Percentiles rank a stretch among this genome's conserved stretches.
These are phyloP conservation scores for Rhizoglyphus robini DNA, from an alignment of 1,140 invertebrate species.

Conservation along the genomic window DNA sequence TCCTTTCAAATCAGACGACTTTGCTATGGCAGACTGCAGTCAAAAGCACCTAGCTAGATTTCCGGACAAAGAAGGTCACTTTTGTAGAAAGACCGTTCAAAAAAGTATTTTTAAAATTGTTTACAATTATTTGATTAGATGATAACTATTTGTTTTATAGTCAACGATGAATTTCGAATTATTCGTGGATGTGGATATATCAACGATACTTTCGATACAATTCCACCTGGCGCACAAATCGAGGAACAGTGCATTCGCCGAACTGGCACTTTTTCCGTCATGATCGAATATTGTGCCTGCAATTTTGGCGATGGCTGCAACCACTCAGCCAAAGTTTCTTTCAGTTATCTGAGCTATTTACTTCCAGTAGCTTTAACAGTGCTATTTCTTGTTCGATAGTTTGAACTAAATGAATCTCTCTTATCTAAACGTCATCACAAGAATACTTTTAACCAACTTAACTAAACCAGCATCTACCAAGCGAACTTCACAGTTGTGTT, in stretches of 20 bases:
- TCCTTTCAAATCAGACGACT: constrained; percentile 61
- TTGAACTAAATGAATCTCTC: neutral
- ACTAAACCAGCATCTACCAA: neutral
- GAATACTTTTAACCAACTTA: neutral
- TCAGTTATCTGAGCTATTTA: neutral
- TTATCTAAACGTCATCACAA: neutral
- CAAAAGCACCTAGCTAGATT: constrained; percentile 49
- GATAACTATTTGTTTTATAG: constrained; percentile 16
- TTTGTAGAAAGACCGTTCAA: constrained; percentile 63
- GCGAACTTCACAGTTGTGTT: neutral
- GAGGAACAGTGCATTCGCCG: constrained; percentile 25
- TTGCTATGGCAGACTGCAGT: constrained; percentile 66
- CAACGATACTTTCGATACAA: constrained; percentile 14
- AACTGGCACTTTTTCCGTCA: constrained; percentile 26
- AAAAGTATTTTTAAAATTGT: constrained; percentile 41
- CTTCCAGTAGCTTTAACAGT: neutral
- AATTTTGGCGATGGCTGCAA: constrained; percentile 25
- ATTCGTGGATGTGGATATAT: constrained; percentile 26
- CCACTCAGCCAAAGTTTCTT: neutral
- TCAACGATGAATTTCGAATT: constrained; percentile 24
- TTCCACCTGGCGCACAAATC: constrained; percentile 1
- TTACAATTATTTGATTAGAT: neutral
- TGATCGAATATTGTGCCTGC: constrained; percentile 27
- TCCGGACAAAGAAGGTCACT: constrained; percentile 34
- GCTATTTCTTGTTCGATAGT: neutral